A percentile compares a stretch with the other conserved stretches of the same genome.
Conservation (phyloP, 2,113 vertebrate genomes). For the Blennius ocellaris region DNA sequence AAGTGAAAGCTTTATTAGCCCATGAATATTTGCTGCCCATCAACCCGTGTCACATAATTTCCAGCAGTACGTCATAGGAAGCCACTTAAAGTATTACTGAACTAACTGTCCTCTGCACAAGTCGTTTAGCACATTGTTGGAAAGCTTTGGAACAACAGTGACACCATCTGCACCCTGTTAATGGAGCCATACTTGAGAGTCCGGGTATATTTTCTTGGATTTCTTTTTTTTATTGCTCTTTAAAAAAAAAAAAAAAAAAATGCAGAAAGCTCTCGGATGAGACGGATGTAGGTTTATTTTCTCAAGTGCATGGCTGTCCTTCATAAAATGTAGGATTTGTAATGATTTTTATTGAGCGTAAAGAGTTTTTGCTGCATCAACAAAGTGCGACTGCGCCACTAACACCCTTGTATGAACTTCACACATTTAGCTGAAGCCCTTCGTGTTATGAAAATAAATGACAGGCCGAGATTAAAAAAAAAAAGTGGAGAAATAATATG, state of each 20-base stretch:
- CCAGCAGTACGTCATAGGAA: not conserved
- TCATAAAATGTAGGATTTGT: slow-evolving; percentile 27
- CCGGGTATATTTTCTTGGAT: not conserved
- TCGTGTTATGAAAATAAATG: slow-evolving; percentile 2
- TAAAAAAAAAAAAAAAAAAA: slow-evolving; percentile 10
- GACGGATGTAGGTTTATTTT: slow-evolving; percentile 26
- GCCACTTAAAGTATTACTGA: slow-evolving; percentile 25
- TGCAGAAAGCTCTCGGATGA: not conserved
- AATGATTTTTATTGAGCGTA: slow-evolving; percentile 11
- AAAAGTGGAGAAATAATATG: not conserved
- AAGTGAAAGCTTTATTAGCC: slow-evolving; percentile 74
- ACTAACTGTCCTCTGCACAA: slow-evolving; percentile 15
- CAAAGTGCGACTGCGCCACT: slow-evolving; percentile 10
- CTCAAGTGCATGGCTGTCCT: not conserved
- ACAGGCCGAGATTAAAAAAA: not conserved
- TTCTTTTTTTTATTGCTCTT: slow-evolving; percentile 2
- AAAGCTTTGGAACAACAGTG: not conserved
- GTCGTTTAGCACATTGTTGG: not conserved
- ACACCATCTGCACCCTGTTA: slow-evolving; percentile 25
- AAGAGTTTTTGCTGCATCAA: slow-evolving; percentile 1
- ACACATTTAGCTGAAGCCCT: slow-evolving; percentile 20
- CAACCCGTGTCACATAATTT: slow-evolving; percentile 30
- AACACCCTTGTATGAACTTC: slow-evolving; percentile 9
- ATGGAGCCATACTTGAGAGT: not conserved
- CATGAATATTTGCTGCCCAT: slow-evolving; percentile 40